A percentile compares a stretch with the other conserved stretches of the same genome.
Evolutionary conservation across 2,113 vertebrate genomes (phyloP).

Genomic region (Microcebus griseorufus): DNA sequence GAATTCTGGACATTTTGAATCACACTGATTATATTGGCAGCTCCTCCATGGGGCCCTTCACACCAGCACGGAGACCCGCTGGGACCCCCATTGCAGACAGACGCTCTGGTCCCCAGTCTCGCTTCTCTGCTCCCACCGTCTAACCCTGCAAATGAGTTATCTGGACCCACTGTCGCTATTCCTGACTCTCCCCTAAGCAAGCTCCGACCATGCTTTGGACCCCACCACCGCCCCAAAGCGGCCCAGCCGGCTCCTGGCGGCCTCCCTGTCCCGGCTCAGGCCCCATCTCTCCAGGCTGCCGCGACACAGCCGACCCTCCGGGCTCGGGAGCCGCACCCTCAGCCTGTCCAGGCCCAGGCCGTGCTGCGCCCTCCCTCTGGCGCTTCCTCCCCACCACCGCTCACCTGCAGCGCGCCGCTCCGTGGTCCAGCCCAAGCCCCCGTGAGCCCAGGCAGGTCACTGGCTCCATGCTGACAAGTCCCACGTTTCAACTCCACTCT

Average conservation of each 20-base stretch:
- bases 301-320: not conserved
- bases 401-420: too few relatives aligned
- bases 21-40: not conserved
- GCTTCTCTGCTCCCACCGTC: not conserved
- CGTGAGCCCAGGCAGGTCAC: not conserved
- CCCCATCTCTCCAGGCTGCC: not conserved
- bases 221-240: not conserved
- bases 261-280: not conserved
- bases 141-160: not conserved
- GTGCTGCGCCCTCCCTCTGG: too few relatives aligned
- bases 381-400: not conserved
- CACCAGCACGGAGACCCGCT: not conserved
- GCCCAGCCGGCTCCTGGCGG: not conserved
- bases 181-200: not conserved
- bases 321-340: not conserved
- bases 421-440: not conserved
- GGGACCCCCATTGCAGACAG: not conserved
- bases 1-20: not conserved
- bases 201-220: not conserved
- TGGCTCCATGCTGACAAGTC: not conserved
- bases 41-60: not conserved
- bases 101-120: not conserved
- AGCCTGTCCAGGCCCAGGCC: too few relatives aligned
- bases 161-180: not conserved
- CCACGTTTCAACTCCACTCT: too few relatives aligned